Conservation (phyloP, 2,888 invertebrate genomes). For the Alitta virens region DNA sequence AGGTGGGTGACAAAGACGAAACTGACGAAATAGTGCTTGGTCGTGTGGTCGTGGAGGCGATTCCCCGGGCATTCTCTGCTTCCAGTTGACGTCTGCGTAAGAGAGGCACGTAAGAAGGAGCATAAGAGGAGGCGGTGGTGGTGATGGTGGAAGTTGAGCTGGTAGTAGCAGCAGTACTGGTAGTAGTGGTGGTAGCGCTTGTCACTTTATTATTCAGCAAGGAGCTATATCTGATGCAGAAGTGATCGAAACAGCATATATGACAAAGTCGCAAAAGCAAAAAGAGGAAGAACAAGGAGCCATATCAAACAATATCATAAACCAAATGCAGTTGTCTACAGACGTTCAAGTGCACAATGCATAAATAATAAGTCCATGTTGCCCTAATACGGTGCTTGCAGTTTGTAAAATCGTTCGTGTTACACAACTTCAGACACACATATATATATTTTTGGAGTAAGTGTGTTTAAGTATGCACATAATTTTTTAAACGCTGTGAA, state of each 20-base stretch:
- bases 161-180: conserved; percentile 1
- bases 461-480: too few species aligned
- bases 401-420: too few species aligned
- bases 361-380: too few species aligned
- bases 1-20: background rate
- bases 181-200: conserved; percentile 5
- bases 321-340: too few species aligned
- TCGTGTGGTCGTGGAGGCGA: background rate
- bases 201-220: conserved; percentile 14
- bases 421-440: too few species aligned
- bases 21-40: conserved; percentile 10
- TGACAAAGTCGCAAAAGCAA: background rate
- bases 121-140: conserved; percentile 3
- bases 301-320: too few species aligned
- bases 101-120: conserved; percentile 18
- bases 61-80: background rate
- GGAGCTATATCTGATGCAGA: conserved; percentile 17
- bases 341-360: too few species aligned
- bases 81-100: conserved; percentile 19
- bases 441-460: too few species aligned
- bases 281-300: background rate
- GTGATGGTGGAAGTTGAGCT: conserved; percentile 5
- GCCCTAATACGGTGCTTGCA: too few species aligned
- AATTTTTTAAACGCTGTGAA: too few species aligned
- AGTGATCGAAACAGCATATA: background rate